Evolutionary conservation across 1,140 invertebrate genomes (phyloP), one percentile per base, ranked within the genome.

Genomic region (Mycetomoellerius zeteki): DNA sequence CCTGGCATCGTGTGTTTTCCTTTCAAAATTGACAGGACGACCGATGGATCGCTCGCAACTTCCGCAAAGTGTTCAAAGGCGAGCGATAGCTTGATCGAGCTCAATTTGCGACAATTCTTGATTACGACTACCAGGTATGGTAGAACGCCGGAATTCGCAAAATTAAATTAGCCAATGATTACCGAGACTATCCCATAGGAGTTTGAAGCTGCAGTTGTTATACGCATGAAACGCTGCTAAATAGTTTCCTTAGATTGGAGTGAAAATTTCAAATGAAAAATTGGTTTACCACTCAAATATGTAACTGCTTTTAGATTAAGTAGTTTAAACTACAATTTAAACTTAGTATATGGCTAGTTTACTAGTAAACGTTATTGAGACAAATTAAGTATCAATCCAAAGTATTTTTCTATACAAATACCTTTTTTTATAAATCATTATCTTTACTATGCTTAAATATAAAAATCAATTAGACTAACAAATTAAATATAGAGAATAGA

Each of bases 101-200:
- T 47, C 80, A 33, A 84, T 75, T 84, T 60, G 43, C 80, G 54
- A 84, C 69, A 73, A 82, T 84, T 75, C 67, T 84, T 75, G 80
- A 84, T 84, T 58, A 58, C 78, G 27, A 72, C 67, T 30, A 60
- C 24, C 37, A 54, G n/a, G 50, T 7, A 67, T 24, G 58, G 27
- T n/a, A 58, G 30, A 62, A 47, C 37, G 12, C 14, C 7, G 80
- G 54, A 60, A 84, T 75, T 75, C 24, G 21, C 7, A 24, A 84
- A 84, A 84, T 84, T 84, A 84, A 84, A 84, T 84, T 84, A 84
- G n/a, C 21, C 52, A 58, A 60, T 60, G 21, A 60, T 14, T 60
- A 50, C 16, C 37, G 67, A 12, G 52, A 58, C 33, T 33, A 84
- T 75, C 69, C 10, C 54, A 19, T 27, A 30, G 54, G 54, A 82